Evolutionary conservation across 1,140 invertebrate species (phyloP).

Genomic region (Mizuhopecten yessoensis): DNA sequence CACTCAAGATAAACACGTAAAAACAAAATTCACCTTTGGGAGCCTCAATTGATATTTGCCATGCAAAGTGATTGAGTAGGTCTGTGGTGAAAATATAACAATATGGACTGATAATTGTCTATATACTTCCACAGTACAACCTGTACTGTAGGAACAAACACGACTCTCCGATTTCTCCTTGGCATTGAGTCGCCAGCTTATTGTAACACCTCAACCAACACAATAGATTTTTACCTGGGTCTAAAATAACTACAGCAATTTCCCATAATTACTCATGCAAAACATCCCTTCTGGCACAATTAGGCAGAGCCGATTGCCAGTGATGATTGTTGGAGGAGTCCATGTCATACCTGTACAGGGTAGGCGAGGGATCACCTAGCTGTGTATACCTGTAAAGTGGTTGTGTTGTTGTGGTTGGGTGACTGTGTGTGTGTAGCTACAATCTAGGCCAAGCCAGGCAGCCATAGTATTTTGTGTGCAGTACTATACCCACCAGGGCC

Average conservation of each 20-base stretch:
- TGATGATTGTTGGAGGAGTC: not conserved
- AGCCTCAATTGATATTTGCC: not conserved
- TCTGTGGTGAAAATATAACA: not conserved
- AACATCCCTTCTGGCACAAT: slow-evolving; percentile 29
- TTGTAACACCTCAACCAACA: not conserved
- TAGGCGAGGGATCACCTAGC: not conserved
- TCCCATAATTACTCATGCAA: slow-evolving; percentile 1
- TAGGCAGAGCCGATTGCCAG: not conserved
- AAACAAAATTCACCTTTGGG: not conserved
- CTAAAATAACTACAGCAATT: slow-evolving; percentile 22
- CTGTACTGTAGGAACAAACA: slow-evolving; percentile 10
- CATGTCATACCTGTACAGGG: not conserved
- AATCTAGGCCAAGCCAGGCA: slow-evolving; percentile 24
- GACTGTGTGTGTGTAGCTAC: not conserved
- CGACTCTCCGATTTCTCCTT: not conserved
- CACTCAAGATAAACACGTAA: too few species aligned
- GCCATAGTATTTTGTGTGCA: slow-evolving; percentile 3
- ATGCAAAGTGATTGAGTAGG: not conserved
- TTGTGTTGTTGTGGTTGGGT: slow-evolving; percentile 18
- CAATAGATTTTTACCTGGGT: slow-evolving; percentile 1
- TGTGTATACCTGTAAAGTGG: not conserved
- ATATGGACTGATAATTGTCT: not conserved
- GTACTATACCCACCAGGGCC: not conserved
- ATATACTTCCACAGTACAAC: not conserved
- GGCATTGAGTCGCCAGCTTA: not conserved